Evolutionary conservation across 1,140 invertebrate species (phyloP).

Genomic region (Zaprionus nigranus): DNA sequence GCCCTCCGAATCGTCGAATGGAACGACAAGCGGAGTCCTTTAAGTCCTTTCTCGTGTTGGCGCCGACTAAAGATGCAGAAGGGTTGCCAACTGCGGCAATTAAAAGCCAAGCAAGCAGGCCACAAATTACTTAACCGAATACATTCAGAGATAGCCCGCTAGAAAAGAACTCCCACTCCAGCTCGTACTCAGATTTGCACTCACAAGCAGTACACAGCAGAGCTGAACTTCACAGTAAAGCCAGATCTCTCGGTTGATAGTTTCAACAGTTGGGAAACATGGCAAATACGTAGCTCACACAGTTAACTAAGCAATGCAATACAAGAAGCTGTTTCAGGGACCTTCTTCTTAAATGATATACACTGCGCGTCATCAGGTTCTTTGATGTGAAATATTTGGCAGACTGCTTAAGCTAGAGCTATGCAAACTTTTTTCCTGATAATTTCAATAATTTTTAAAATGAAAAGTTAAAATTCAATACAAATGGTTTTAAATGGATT

Average conservation of each 20-base stretch:
- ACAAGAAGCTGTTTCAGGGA: too few species aligned
- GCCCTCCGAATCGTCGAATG: neutral
- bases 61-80: neutral
- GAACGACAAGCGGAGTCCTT: neutral
- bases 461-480: too few species aligned
- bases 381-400: too few species aligned
- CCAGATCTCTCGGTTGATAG: neutral
- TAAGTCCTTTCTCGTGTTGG: neutral
- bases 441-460: too few species aligned
- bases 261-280: too few species aligned
- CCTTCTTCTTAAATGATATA: too few species aligned
- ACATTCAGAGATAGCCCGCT: neutral
- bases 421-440: too few species aligned
- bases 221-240: neutral
- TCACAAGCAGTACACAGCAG: neutral
- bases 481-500: too few species aligned
- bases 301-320: too few species aligned
- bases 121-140: constrained; percentile 9
- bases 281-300: too few species aligned
- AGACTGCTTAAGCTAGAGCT: too few species aligned
- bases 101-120: constrained; percentile 27
- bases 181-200: neutral
- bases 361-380: too few species aligned
- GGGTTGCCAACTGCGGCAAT: constrained; percentile 28
- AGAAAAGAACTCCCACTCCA: neutral